phyloP scores from a whole-genome alignment of 2,888 invertebrate species.

The Synanthedon tipuliformis region DNA sequence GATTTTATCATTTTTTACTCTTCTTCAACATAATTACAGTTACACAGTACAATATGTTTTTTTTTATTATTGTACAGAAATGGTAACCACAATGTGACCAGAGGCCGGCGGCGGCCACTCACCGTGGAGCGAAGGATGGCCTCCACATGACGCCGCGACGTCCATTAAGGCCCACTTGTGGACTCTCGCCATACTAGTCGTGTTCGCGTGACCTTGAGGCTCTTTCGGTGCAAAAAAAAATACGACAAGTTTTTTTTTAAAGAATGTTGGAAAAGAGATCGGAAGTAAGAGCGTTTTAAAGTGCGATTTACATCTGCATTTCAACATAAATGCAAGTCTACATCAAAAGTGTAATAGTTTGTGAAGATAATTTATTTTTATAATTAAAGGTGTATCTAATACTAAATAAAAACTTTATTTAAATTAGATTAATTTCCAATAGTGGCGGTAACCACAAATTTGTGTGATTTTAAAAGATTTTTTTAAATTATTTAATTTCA shows the following conservation, averaged over 20 bases:
- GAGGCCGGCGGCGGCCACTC: conserved; percentile 32
- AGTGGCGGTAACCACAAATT: no score
- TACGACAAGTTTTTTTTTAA: no score
- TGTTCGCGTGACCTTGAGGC: conserved; percentile 1
- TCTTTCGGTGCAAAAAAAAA: no score
- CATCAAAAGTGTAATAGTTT: background rate
- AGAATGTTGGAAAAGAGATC: no score
- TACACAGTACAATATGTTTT: no score
- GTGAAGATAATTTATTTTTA: background rate
- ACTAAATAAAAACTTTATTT: background rate
- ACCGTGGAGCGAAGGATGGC: conserved; percentile 52
- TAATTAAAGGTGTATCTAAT: background rate
- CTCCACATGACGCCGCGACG: conserved; percentile 21
- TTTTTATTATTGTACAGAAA: conserved; percentile 24
- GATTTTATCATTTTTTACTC: no score
- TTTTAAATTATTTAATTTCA: background rate
- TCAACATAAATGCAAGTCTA: no score
- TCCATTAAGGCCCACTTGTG: background rate
- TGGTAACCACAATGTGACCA: conserved; percentile 62
- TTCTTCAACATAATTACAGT: no score
- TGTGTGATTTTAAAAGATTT: background rate
- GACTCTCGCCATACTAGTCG: background rate
- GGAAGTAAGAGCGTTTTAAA: no score
- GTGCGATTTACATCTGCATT: no score
- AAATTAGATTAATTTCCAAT: background rate